These are phyloP conservation scores for Bostrychus sinensis DNA, from an alignment of 2,113 vertebrate species.

Conservation along the genomic window DNA sequence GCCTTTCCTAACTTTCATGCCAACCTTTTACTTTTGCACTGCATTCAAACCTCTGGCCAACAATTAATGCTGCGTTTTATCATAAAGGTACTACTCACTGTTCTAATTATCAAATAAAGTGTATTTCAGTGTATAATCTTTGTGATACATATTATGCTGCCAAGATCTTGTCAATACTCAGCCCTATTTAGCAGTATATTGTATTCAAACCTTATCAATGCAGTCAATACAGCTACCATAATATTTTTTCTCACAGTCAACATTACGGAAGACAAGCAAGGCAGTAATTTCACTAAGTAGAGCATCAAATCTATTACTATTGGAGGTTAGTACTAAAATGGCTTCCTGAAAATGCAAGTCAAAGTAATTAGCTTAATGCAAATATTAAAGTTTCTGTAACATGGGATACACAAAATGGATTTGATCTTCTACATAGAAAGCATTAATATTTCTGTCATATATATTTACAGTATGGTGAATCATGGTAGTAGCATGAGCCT, in stretches of 20 bases:
- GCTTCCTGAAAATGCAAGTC: constrained; percentile 25
- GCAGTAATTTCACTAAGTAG: constrained; percentile 11
- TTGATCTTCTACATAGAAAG: constrained; percentile 25
- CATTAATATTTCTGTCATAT: neutral
- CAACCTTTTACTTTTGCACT: too few species aligned
- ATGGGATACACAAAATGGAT: constrained; percentile 44
- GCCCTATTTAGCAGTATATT: too few species aligned
- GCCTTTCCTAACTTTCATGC: neutral
- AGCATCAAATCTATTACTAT: constrained; percentile 33
- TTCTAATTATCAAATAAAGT: too few species aligned
- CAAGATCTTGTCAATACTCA: too few species aligned
- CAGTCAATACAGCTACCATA: constrained; percentile 13
- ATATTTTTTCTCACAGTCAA: constrained; percentile 21
- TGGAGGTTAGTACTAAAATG: constrained; percentile 22
- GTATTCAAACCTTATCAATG: too few species aligned
- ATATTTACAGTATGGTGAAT: neutral
- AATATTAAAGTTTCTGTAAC: constrained; percentile 38
- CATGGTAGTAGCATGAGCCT: too few species aligned
- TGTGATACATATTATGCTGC: too few species aligned
- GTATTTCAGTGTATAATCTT: too few species aligned
- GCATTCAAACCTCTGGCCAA: too few species aligned
- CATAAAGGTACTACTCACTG: too few species aligned
- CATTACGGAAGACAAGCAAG: constrained; percentile 6
- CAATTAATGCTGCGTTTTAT: too few species aligned
- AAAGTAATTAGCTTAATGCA: constrained; percentile 43